Evolutionary conservation across 2,797 vertebrate species (phyloP).

Genomic region (Channa striata): DNA sequence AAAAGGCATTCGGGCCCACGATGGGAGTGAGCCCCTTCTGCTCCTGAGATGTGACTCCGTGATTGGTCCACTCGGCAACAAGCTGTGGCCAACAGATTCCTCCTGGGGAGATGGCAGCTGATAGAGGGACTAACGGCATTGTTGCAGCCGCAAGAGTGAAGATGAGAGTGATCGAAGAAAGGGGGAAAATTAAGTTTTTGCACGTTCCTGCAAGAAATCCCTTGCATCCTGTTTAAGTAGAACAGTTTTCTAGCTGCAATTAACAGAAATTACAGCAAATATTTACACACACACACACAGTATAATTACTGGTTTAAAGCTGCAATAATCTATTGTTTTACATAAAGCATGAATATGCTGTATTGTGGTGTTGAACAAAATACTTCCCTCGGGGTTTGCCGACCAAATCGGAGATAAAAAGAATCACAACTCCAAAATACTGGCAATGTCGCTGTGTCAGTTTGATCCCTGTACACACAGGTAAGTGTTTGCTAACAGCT

Average conservation of each 20-base stretch:
- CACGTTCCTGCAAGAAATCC: neutral
- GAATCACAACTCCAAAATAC: too few species aligned
- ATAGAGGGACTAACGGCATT: constrained; percentile 46
- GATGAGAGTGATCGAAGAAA: neutral
- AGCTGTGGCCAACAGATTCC: constrained; percentile 63
- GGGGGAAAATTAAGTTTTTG: neutral
- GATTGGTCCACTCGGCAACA: constrained; percentile 67
- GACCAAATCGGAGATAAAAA: too few species aligned
- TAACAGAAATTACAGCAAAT: neutral
- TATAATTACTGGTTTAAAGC: neutral
- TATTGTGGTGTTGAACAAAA: too few species aligned
- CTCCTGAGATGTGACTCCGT: constrained; percentile 68
- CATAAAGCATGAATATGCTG: too few species aligned
- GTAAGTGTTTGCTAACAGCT: too few species aligned
- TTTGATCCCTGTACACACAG: too few species aligned
- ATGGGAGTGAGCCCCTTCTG: constrained; percentile 55
- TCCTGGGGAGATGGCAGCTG: constrained; percentile 60
- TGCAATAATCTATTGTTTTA: too few species aligned
- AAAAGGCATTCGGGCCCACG: constrained; percentile 33
- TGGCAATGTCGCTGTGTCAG: too few species aligned
- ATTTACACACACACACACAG: neutral
- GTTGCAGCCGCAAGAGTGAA: constrained; percentile 24
- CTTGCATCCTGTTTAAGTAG: too few species aligned
- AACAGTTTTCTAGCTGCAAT: too few species aligned
- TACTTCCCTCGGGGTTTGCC: too few species aligned